Evolutionary conservation across 2,797 vertebrate species (phyloP).

Genomic region (Rhinatrema bivittatum): DNA sequence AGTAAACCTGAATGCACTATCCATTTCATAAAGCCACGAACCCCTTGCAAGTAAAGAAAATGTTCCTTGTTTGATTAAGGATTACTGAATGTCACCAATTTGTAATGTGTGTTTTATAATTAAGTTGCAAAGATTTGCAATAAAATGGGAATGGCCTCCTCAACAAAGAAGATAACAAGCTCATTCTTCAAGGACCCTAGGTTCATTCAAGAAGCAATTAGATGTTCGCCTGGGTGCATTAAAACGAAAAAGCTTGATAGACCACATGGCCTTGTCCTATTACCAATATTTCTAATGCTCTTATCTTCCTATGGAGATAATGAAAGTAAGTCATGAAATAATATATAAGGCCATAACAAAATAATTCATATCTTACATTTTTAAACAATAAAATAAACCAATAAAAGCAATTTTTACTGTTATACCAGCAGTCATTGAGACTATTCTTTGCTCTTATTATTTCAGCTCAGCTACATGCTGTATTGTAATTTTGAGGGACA

Average conservation of each 20-base stretch:
- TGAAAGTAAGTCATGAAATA: conserved; percentile 24
- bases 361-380: conserved; percentile 11
- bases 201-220: conserved; percentile 66
- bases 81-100: conserved; percentile 62
- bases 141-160: conserved; percentile 55
- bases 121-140: conserved; percentile 59
- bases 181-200: conserved; percentile 57
- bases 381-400: conserved; percentile 1
- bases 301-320: conserved; percentile 32
- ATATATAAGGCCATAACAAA: conserved; percentile 1
- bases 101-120: conserved; percentile 66
- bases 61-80: conserved; percentile 53
- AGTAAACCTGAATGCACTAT: conserved; percentile 56
- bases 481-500: too few species aligned
- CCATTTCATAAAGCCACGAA: conserved; percentile 53
- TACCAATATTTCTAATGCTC: conserved; percentile 28
- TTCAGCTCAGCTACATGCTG: neutral
- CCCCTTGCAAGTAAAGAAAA: conserved; percentile 50
- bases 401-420: conserved; percentile 6
- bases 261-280: conserved; percentile 26
- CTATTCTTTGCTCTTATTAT: neutral
- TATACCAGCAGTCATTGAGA: conserved; percentile 4
- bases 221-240: conserved; percentile 46
- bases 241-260: conserved; percentile 34
- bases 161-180: conserved; percentile 59